Percentiles rank a stretch among this genome's conserved stretches.
These are phyloP conservation scores for Salvelinus sp. DNA, from an alignment of 2,113 vertebrate species.

Conservation along the genomic window DNA sequence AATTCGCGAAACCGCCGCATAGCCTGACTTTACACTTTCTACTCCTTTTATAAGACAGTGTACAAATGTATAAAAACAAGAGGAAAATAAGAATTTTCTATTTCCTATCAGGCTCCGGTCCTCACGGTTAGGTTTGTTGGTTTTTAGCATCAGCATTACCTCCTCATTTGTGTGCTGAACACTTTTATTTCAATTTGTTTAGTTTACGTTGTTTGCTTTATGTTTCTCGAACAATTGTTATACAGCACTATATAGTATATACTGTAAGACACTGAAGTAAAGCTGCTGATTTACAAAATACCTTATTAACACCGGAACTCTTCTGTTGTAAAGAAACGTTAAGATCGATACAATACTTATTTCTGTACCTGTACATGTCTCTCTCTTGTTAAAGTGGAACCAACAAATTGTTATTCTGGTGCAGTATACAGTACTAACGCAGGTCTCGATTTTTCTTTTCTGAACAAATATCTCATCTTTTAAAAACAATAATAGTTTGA, in stretches of 20 bases:
- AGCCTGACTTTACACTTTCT: slow-evolving; percentile 87
- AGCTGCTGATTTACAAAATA: slow-evolving; percentile 89
- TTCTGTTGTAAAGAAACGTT: slow-evolving; percentile 62
- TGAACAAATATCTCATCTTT: too few relatives aligned
- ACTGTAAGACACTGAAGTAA: slow-evolving; percentile 78
- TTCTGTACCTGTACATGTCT: slow-evolving; percentile 55
- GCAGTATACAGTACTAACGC: slow-evolving; percentile 12
- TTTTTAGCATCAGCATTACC: slow-evolving; percentile 87
- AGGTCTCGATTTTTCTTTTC: neutral
- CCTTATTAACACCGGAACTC: slow-evolving; percentile 73
- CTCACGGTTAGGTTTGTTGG: slow-evolving; percentile 77
- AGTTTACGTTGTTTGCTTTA: slow-evolving; percentile 85
- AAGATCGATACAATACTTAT: slow-evolving; percentile 49
- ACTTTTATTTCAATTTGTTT: slow-evolving; percentile 71
- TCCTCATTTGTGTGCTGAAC: slow-evolving; percentile 85
- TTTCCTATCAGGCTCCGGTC: slow-evolving; percentile 82
- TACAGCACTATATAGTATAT: slow-evolving; percentile 81
- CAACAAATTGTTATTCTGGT: slow-evolving; percentile 11
- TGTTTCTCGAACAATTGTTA: slow-evolving; percentile 72
- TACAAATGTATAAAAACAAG: slow-evolving; percentile 82
- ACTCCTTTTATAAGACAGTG: slow-evolving; percentile 94
- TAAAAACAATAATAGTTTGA: too few relatives aligned
- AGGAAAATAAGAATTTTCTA: slow-evolving; percentile 85
- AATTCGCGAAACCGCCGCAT: slow-evolving; percentile 98
- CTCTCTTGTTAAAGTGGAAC: slow-evolving; percentile 38